phyloP scores from a whole-genome alignment of 2,797 vertebrate species.

The Carduelis carduelis region DNA sequence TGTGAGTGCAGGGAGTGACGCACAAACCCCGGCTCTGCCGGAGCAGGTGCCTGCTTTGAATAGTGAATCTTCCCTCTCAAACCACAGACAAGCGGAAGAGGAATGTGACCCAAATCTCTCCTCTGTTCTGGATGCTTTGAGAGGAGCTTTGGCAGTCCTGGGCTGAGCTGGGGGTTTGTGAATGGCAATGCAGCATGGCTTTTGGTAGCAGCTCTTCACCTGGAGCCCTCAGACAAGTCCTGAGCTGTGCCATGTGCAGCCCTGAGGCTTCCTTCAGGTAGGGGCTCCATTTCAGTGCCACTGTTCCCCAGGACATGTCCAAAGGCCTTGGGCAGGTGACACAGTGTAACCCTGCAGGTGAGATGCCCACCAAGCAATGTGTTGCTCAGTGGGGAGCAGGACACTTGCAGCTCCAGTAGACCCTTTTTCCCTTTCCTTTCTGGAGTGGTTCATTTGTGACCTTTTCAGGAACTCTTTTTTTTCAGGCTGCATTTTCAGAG shows the following conservation, averaged over 20 bases:
- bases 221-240: background rate
- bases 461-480: background rate
- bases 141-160: background rate
- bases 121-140: background rate
- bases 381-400: background rate
- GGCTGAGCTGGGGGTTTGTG: background rate
- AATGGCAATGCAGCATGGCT: background rate
- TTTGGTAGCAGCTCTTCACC: background rate
- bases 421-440: background rate
- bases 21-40: background rate
- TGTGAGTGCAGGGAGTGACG: background rate
- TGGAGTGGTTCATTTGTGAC: background rate
- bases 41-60: slow-evolving; percentile 20
- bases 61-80: slow-evolving; percentile 15
- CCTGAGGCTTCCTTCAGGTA: accelerated
- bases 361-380: background rate
- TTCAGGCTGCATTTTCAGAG: background rate
- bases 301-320: background rate
- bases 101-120: slow-evolving; percentile 24
- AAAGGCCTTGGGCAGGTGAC: background rate
- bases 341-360: background rate
- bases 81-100: background rate
- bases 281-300: background rate
- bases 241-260: background rate
- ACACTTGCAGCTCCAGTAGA: background rate